These are phyloP conservation scores for Platycercus adscitus DNA, from an alignment of 2,113 vertebrate species.

Conservation along the genomic window DNA sequence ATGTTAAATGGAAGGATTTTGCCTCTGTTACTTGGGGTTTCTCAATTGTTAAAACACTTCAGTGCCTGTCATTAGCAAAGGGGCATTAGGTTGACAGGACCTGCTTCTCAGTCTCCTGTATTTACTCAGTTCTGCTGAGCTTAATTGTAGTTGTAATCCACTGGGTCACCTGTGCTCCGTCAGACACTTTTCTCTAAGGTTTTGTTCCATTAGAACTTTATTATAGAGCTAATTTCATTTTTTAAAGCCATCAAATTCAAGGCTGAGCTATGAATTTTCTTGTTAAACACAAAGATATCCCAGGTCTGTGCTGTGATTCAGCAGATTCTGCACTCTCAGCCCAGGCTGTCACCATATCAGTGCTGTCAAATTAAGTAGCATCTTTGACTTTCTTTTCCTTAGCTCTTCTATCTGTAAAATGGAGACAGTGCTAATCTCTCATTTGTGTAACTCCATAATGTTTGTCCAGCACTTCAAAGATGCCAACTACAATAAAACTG, in stretches of 20 bases:
- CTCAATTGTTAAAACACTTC: neutral
- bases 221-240: neutral
- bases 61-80: neutral
- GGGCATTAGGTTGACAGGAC: neutral
- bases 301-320: conserved; percentile 37
- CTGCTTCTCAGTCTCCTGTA: neutral
- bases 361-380: conserved; percentile 25
- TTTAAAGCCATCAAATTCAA: neutral
- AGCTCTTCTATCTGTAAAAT: neutral
- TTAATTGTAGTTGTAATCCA: conserved; percentile 27
- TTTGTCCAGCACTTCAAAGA: conserved; percentile 38
- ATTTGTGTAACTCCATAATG: neutral
- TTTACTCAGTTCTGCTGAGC: conserved; percentile 30
- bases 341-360: conserved; percentile 21
- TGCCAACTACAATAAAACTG: conserved; percentile 43
- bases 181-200: neutral
- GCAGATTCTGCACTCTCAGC: conserved; percentile 33
- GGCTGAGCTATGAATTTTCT: neutral
- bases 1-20: neutral
- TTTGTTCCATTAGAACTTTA: conserved; percentile 31
- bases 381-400: conserved; percentile 21
- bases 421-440: conserved; percentile 29
- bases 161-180: neutral
- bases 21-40: conserved; percentile 20
- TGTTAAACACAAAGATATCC: neutral